A percentile compares a stretch with the other conserved stretches of the same genome.
Conservation (phyloP, 2,797 vertebrate genomes). For the Ctenopoma multispine region DNA sequence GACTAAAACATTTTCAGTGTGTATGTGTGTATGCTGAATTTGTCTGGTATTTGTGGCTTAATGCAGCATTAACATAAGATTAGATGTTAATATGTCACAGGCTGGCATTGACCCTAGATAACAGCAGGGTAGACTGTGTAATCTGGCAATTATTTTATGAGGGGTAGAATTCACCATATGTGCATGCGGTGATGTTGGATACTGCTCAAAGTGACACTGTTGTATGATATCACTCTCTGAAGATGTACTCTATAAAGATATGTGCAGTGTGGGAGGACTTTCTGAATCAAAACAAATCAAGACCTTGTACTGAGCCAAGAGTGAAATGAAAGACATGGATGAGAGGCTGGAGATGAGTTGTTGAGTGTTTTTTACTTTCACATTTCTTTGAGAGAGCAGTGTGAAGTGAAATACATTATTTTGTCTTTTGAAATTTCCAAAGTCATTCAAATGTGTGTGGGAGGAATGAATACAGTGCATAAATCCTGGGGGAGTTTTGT, state of each 20-base stretch:
- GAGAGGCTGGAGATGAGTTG: slow-evolving; percentile 40
- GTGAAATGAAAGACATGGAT: slow-evolving; percentile 39
- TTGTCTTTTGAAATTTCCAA: slow-evolving; percentile 45
- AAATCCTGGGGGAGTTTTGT: slow-evolving; percentile 31
- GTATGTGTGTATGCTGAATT: slow-evolving; percentile 1
- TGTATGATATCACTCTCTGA: slow-evolving; percentile 47
- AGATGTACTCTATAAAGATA: slow-evolving; percentile 46
- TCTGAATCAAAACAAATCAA: slow-evolving; percentile 25
- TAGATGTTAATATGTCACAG: slow-evolving; percentile 20
- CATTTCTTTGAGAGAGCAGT: slow-evolving; percentile 12
- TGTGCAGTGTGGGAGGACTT: slow-evolving; percentile 31
- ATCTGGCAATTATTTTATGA: slow-evolving; percentile 59
- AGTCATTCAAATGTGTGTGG: slow-evolving; percentile 40
- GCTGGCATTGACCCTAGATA: slow-evolving; percentile 25
- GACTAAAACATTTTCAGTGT: slow-evolving; percentile 5
- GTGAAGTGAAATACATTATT: slow-evolving; percentile 35
- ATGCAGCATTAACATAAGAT: background rate
- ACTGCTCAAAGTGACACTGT: slow-evolving; percentile 24
- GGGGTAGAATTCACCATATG: slow-evolving; percentile 63
- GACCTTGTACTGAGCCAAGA: slow-evolving; percentile 24
- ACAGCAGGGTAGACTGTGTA: slow-evolving; percentile 33
- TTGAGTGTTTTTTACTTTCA: slow-evolving; percentile 45
- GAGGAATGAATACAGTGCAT: slow-evolving; percentile 33
- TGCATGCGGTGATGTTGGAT: slow-evolving; percentile 51
- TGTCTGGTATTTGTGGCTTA: slow-evolving; percentile 2